These are phyloP conservation scores for Xestia ashworthii DNA, from an alignment of 2,888 invertebrate genomes.

Conservation along the genomic window DNA sequence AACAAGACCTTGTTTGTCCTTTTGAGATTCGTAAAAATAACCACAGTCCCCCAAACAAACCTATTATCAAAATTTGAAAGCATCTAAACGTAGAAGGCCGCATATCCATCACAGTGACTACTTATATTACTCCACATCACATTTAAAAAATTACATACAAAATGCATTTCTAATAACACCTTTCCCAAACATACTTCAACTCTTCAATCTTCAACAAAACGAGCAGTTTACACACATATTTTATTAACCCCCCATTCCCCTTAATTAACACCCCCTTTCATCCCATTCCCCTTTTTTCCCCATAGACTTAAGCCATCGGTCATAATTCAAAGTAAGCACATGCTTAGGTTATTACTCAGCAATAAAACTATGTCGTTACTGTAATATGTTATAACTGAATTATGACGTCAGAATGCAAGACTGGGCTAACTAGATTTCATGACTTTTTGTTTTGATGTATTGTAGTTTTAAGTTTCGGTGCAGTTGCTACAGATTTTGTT, in stretches of 20 bases:
- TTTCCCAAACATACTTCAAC: slow-evolving; percentile 8
- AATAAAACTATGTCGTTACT: slow-evolving; percentile 52
- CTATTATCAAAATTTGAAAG: background rate
- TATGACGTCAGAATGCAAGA: slow-evolving; percentile 42
- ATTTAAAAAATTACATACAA: background rate
- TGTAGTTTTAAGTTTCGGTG: slow-evolving; percentile 1
- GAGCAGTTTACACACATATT: slow-evolving; percentile 49
- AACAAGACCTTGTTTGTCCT: background rate
- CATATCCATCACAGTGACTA: slow-evolving; percentile 18
- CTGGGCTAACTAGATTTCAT: slow-evolving; percentile 30
- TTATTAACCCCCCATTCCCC: slow-evolving; percentile 11
- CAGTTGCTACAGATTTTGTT: background rate
- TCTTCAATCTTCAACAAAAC: slow-evolving; percentile 50
- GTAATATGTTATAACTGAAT: slow-evolving; percentile 53
- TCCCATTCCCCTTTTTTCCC: background rate
- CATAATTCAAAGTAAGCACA: slow-evolving; percentile 55
- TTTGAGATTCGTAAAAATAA: background rate
- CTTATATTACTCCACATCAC: slow-evolving; percentile 13
- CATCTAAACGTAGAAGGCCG: background rate
- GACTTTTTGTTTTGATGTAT: slow-evolving; percentile 22
- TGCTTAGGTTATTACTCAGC: slow-evolving; percentile 60
- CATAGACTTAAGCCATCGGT: slow-evolving; percentile 42
- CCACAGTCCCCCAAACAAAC: background rate
- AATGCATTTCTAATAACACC: slow-evolving; percentile 36
- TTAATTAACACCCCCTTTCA: slow-evolving; percentile 10